Evolutionary conservation across 2,113 vertebrate species (phyloP).

Genomic region (Rhegmatorhina hoffmannsi): DNA sequence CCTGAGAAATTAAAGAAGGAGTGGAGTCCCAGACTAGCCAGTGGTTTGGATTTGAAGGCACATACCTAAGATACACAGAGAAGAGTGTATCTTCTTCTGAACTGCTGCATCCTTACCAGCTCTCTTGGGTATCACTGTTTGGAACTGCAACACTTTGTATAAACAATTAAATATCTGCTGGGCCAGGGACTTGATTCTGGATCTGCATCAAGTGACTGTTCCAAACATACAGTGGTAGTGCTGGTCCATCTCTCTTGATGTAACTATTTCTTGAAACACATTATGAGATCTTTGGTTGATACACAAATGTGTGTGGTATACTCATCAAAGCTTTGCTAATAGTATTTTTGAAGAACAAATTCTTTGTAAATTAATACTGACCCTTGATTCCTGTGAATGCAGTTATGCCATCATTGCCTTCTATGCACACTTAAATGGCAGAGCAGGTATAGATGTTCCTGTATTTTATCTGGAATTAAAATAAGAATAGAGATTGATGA

Average conservation of each 20-base stretch:
- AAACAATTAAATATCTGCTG: not conserved
- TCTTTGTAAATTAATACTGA: not conserved
- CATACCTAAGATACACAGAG: fast-evolving
- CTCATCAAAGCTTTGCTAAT: not conserved
- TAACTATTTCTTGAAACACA: not conserved
- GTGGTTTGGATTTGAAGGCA: not conserved
- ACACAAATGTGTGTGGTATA: not conserved
- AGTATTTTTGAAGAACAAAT: not conserved
- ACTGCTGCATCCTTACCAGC: not conserved
- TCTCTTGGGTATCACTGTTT: not conserved
- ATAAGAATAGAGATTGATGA: not conserved
- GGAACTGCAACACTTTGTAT: not conserved
- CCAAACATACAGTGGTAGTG: not conserved
- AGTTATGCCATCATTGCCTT: not conserved
- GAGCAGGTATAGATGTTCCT: not conserved
- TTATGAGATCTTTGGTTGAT: not conserved
- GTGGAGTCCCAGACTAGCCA: not conserved
- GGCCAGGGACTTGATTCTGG: not conserved
- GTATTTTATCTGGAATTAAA: not conserved
- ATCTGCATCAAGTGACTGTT: not conserved
- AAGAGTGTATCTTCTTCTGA: not conserved
- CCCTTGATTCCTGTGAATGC: not conserved
- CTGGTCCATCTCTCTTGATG: not conserved
- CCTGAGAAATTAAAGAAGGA: not conserved
- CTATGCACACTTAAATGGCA: not conserved